Evolutionary conservation across 1,140 invertebrate genomes (phyloP).

Genomic region (Ceratina calcarata): DNA sequence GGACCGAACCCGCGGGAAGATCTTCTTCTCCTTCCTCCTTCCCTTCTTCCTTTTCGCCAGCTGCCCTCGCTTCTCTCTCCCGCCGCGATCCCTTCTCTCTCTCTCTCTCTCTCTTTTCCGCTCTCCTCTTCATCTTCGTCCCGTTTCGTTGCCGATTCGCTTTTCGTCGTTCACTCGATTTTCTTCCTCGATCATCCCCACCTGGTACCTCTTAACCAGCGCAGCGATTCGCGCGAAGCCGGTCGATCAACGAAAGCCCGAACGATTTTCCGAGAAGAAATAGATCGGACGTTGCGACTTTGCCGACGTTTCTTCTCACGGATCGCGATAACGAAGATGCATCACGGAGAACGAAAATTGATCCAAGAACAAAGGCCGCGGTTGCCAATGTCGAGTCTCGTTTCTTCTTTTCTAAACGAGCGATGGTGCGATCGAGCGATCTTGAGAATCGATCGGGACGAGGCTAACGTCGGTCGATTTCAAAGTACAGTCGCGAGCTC

Average conservation of each 20-base stretch:
- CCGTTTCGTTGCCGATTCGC: neutral
- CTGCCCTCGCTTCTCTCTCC: slow-evolving; percentile 38
- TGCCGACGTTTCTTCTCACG: too few species aligned
- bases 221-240: neutral
- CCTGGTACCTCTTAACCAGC: neutral
- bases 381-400: neutral
- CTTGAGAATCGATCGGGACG: neutral
- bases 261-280: neutral
- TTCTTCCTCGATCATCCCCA: neutral
- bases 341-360: neutral
- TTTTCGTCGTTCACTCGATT: neutral
- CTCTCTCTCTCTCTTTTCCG: slow-evolving; percentile 23
- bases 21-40: slow-evolving; percentile 34
- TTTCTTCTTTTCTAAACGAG: neutral
- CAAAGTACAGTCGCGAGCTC: slow-evolving; percentile 1
- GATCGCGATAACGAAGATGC: too few species aligned
- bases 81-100: too few species aligned
- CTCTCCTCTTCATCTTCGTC: slow-evolving; percentile 1
- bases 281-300: too few species aligned
- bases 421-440: slow-evolving; percentile 16
- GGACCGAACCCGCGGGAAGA: slow-evolving; percentile 60
- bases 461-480: neutral
- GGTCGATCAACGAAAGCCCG: neutral
- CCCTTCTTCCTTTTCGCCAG: slow-evolving; percentile 7
- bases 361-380: neutral